Evolutionary conservation across 2,113 vertebrate species (phyloP), one percentile per base, ranked within the genome.

Genomic region (Alexandromys fortis): DNA sequence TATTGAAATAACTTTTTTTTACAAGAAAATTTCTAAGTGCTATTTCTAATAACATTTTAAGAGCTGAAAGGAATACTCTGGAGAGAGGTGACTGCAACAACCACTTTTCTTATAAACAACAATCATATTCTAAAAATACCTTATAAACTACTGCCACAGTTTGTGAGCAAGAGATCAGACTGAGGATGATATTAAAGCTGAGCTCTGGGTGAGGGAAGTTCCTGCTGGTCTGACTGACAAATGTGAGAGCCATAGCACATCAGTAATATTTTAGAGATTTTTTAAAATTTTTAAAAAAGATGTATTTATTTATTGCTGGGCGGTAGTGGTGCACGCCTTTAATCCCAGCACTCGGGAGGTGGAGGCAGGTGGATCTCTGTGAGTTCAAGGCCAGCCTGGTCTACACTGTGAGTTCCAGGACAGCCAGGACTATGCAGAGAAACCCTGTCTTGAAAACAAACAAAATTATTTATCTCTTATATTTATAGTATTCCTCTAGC

Each of bases 211-310:
- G n/a, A 10, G 35, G 30, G 49, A 49, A n/a, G 7, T 21, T 7
- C 63, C 58, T 28, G 14, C 33, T 21, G 47, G 35, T 21, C 68
- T 21, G 49, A 30, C 7, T 86, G 97, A 70, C 0, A 63, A 67
- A 33, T 78, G 38, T 72, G 33, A 67, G 49, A 94, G 96, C 73
- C 73, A 72, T n/a, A 0, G 93, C 96, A 99, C 5, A 99, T 99
- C 98, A 99, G 99, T 98, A 99, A 99, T 98, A 99, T 99, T 97
- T 99, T 98, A 93, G 99, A 58, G 17, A 58, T 19, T 58, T 58
- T 58, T 58, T 5, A 13, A 16, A 55, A 55, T 55, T 55, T 55
- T 55, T 55, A 6, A 58, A 52, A 58, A 58, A 58, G 55, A 58
- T 21, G 49, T 52, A 52, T 52, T 52, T 52, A 52, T 52, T 52